Evolutionary conservation across 2,797 vertebrate genomes (phyloP), one percentile per base, ranked within the genome.

Genomic region (Enteromius thamalakanensis): DNA sequence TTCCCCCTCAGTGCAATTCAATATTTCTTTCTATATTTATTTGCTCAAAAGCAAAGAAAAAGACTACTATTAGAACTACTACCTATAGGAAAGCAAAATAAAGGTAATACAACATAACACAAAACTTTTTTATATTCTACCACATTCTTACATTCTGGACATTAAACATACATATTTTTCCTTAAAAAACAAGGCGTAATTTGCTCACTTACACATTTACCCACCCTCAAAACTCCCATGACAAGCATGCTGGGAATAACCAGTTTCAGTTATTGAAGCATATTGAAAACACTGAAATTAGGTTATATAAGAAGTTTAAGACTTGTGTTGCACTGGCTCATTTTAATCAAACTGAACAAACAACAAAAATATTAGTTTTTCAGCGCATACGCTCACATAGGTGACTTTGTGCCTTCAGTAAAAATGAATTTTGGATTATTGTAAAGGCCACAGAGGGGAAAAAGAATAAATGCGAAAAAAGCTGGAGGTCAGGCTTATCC

Each of bases 401-500:
- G 11, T n/a, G 29, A 53, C 29, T 64, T 37, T 51, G 29, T 40
- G 60, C 23, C 62, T 49, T 42, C 5, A 65, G 29, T 47, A 42
- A 42, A 58, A 37, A 29, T 32, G 9, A 21, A 29, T 40, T 42
- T 68, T 10, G 34, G 37, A 69, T 58, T 76, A 23, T 60, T 69
- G 51, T 37, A 49, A 83, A 83, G 81, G 65, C 53, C 74, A 77
- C 49, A 70, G 8, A 19, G 14, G 74, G 40, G 19, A 0, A 58
- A 42, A 77, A 14, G 65, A 62, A 76, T 82, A 76, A 68, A 83
- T 77, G 74, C 70, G 34, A 10, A 76, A 40, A 70, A 83, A 70
- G 65, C 81, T 65, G 0, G 64, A 77, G 74, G 81, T 83, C 81
- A 83, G 40, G 49, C 21, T 83, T 58, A n/a, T 75, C 15, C 58